phyloP scores from a whole-genome alignment of 2,113 vertebrate species.

The Bettongia penicillata region DNA sequence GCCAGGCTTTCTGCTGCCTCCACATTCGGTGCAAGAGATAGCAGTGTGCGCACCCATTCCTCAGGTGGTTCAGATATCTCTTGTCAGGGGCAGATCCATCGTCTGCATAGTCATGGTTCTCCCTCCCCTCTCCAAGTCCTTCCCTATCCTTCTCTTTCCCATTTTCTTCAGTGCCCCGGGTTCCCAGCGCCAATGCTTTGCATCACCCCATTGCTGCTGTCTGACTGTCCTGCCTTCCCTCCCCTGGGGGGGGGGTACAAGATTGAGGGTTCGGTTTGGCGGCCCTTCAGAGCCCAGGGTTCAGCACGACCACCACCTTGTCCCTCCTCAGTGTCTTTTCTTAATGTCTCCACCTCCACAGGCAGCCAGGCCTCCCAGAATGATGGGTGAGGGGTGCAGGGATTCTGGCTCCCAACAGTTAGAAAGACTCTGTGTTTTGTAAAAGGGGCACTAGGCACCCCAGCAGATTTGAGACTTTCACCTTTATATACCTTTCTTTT shows the following conservation, averaged over 20 bases:
- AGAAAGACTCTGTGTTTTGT: conserved; percentile 5
- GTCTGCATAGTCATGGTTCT: not conserved
- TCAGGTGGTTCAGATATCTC: not conserved
- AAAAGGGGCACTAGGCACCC: not conserved
- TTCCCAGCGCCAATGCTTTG: conserved; percentile 52
- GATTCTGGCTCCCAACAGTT: not conserved
- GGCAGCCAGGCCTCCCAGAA: not conserved
- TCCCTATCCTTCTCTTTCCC: not conserved
- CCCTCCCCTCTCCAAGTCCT: not conserved
- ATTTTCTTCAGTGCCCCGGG: not conserved
- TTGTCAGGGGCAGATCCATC: not conserved
- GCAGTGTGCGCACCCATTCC: no score
- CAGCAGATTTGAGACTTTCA: not conserved
- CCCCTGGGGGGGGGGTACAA: conserved; percentile 62
- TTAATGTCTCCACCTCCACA: not conserved
- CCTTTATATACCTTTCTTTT: not conserved
- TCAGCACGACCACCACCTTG: not conserved
- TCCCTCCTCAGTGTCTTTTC: not conserved
- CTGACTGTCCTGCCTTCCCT: not conserved
- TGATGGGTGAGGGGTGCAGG: not conserved
- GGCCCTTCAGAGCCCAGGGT: not conserved
- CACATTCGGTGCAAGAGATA: no score
- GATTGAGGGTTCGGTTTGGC: conserved; percentile 47
- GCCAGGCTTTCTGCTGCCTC: no score
- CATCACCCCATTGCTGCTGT: conserved; percentile 16